Base-by-base conservation (phyloP, 1,140 invertebrate species). In the Batillaria attramentaria region DNA sequence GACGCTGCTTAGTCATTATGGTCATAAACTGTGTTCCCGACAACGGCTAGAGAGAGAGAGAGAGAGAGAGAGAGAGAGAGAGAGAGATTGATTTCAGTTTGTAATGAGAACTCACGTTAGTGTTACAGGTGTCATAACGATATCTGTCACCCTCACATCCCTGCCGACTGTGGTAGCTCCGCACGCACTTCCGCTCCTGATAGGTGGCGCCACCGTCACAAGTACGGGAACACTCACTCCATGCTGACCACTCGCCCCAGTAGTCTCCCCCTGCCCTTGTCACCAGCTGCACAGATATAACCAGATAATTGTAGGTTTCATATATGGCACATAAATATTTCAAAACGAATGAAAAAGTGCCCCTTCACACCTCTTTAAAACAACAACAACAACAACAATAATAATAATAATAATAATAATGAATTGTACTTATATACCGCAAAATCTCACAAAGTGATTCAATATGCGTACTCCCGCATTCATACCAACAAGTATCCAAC, bases 51-150 rank as follows among this genome's bases (percentile, higher is more conserved):
- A 46, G 0, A 72, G 5, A 69, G 10, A 72, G 46, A 77, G 8
- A 41, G 35, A 35, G 39, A 42, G 39, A 41, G 8, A 60, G 24
- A 60, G 24, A 60, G 20, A 60, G 8, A 60, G 20, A 60, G 8
- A 60, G 20, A 60, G 8, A 60, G 20, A 60, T 60, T n/a, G 4
- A 8, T n/a, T n/a, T 6, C n/a, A n/a, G n/a, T n/a, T n/a, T n/a
- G 31, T 4, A 60, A 24, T n/a, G 8, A 60, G 57, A 41, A 80
- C 83, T 92, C 89, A 96, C 95, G 94, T 97, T 94, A 93, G 95
- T 96, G 89, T 97, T 97, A 89, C 96, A 97, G 84, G 97, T 96
- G 92, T 95, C 95, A 92, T 97, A 97, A 83, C 95, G 93, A 31
- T 96, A 94, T 5, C 94, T 93, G 83, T 96, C 95, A 24, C 96